A percentile compares a stretch with the other conserved stretches of the same genome.
Conservation (phyloP, 2,888 invertebrate genomes). For the Volucella inanis region DNA sequence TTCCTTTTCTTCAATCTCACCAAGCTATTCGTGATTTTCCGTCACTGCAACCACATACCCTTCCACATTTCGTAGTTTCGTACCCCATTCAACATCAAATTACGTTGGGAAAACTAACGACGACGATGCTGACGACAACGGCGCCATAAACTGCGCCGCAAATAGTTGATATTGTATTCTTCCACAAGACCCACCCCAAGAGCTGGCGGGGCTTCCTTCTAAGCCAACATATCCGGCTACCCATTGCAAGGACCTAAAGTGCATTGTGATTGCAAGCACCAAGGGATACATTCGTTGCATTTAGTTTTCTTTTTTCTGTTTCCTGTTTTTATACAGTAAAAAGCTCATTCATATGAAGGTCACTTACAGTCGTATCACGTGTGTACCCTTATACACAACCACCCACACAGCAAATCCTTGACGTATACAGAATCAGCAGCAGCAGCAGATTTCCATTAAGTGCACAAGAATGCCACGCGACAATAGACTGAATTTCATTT, state of each 20-base stretch:
- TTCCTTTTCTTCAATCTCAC: neutral
- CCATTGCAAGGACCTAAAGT: conserved; percentile 17
- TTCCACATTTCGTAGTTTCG: neutral
- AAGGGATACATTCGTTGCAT: neutral
- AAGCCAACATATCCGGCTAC: neutral
- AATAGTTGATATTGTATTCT: conserved; percentile 25
- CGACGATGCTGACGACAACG: conserved; percentile 24
- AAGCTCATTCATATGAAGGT: conserved; percentile 57
- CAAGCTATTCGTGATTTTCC: too few relatives aligned
- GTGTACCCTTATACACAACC: too few relatives aligned
- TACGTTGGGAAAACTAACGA: conserved; percentile 2
- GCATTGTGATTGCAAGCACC: conserved; percentile 9
- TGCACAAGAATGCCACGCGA: conserved; percentile 1
- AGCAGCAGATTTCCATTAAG: conserved; percentile 4
- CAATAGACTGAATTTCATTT: conserved; percentile 22
- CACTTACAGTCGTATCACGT: neutral
- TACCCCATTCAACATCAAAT: conserved; percentile 4
- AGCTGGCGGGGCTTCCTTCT: neutral
- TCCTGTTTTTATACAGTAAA: neutral
- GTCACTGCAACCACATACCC: neutral
- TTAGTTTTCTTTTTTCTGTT: neutral
- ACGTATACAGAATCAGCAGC: neutral
- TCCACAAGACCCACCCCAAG: neutral
- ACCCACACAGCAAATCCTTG: neutral
- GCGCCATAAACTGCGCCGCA: conserved; percentile 22